A percentile compares a stretch with the other conserved stretches of the same genome.
Conservation (phyloP, 2,888 invertebrate genomes). For the Drosophila paramelanica region DNA sequence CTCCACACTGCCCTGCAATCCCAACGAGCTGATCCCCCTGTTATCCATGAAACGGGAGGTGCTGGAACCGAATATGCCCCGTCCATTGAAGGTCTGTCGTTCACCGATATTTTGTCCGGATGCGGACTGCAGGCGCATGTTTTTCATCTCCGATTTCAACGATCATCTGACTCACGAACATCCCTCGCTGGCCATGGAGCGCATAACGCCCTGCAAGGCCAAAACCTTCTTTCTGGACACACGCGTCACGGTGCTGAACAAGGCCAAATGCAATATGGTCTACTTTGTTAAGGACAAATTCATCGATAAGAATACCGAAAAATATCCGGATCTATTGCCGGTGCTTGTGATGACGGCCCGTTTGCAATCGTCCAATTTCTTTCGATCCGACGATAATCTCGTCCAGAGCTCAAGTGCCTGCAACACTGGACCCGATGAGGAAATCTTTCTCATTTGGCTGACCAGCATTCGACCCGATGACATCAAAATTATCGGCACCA, state of each 20-base stretch:
- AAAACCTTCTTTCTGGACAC: slow-evolving; percentile 81
- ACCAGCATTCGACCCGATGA: slow-evolving; percentile 71
- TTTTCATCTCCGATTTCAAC: slow-evolving; percentile 80
- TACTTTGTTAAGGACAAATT: slow-evolving; percentile 78
- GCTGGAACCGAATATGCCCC: slow-evolving; percentile 21
- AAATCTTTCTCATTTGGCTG: slow-evolving; percentile 79
- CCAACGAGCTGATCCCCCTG: slow-evolving; percentile 31
- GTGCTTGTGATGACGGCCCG: slow-evolving; percentile 80
- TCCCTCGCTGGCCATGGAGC: slow-evolving; percentile 72
- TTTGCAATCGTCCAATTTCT: slow-evolving; percentile 57
- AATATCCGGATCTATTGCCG: slow-evolving; percentile 75
- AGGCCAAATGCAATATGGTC: slow-evolving; percentile 73
- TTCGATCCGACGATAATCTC: neutral
- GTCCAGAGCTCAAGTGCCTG: neutral
- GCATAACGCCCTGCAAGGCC: slow-evolving; percentile 65
- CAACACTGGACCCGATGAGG: slow-evolving; percentile 5
- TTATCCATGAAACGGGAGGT: slow-evolving; percentile 24
- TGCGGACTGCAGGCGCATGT: slow-evolving; percentile 63
- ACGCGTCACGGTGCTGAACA: slow-evolving; percentile 51
- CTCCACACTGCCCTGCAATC: slow-evolving; percentile 46
- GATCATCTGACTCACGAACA: slow-evolving; percentile 79
- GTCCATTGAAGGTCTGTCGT: slow-evolving; percentile 61
- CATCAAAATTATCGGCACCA: slow-evolving; percentile 62
- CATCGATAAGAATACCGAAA: slow-evolving; percentile 60
- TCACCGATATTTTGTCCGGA: slow-evolving; percentile 78